Base-by-base conservation (phyloP, 1,140 invertebrate genomes). In the Heterodera schachtii region DNA sequence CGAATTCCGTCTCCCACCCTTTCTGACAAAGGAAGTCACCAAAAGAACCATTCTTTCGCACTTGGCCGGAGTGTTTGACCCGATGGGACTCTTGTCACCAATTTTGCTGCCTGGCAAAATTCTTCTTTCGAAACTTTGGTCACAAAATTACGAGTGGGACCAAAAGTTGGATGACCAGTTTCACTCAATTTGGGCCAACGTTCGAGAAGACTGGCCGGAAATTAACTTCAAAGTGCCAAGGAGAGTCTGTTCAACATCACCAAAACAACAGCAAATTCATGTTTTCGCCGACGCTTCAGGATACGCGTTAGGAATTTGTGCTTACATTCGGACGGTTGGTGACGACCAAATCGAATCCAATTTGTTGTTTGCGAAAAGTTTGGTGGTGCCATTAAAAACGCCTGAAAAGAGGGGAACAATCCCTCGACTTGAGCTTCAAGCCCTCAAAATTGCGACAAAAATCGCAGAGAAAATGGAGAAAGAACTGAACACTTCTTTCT, bases 61-160 rank as follows among this genome's bases (percentile, higher is more conserved):
- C 6, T 47, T 81, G n/a, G 80, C 80, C 13, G n/a, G 43, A 11
- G 31, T 83, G 3, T 81, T 49, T 70, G 80, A 81, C 19, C 80
- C 80, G 19, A 3, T 81, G 16, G 80, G 80, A 16, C 21, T 81
- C 0, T 57, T 60, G 2, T 43, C 46, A 2, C 80, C 80, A 7
- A 44, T 11, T 6, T 3, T 78, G 21, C 11, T 81, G 41, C 16
- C 19, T n/a, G 43, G 47, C 9, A 73, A 73, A 73, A 3, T 73
- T 11, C 47, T 73, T 11, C 47, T 73, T 46, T 49, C 43, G 4
- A 73, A 73, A n/a, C 43, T 73, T 13, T 73, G 71, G 71, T 16
- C 9, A 4, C 4, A 13, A 41, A 73, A 73, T 2, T 44, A 44
- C 43, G 71, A 73, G 4, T 73, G 71, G 71, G 71, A 73, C 47